These are phyloP conservation scores for Ylistrum balloti DNA, from an alignment of 1,140 invertebrate genomes.

Conservation along the genomic window DNA sequence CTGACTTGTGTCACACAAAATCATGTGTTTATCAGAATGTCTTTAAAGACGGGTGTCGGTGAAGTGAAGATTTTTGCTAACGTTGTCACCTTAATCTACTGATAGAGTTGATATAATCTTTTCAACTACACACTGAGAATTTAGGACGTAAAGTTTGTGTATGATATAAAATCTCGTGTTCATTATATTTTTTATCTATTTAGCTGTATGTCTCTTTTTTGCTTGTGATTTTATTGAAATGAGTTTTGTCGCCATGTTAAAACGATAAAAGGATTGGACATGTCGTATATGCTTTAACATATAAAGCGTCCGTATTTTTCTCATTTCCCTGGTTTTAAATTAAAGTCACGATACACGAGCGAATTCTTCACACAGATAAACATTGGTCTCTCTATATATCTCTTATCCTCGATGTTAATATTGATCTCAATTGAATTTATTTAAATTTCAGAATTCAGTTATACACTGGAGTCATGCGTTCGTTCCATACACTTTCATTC, in stretches of 20 bases:
- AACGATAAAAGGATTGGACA: neutral
- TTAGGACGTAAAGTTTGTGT: neutral
- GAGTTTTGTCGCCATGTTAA: neutral
- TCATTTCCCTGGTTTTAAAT: neutral
- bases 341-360: neutral
- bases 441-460: neutral
- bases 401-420: neutral
- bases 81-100: neutral
- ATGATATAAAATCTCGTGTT: constrained; percentile 11
- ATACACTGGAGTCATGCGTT: constrained; percentile 2
- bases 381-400: constrained; percentile 17
- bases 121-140: neutral
- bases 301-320: neutral
- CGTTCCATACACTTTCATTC: neutral
- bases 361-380: neutral
- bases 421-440: constrained; percentile 36
- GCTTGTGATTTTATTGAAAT: neutral
- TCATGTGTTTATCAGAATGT: too few relatives aligned
- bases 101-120: neutral
- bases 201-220: neutral
- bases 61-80: too few relatives aligned
- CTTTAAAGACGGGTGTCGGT: too few relatives aligned
- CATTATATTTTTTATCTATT: neutral
- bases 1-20: too few relatives aligned
- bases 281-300: neutral